Evolutionary conservation across 1,140 invertebrate genomes (phyloP), one percentile per base, ranked within the genome.

Genomic region (Hetaerina americana): DNA sequence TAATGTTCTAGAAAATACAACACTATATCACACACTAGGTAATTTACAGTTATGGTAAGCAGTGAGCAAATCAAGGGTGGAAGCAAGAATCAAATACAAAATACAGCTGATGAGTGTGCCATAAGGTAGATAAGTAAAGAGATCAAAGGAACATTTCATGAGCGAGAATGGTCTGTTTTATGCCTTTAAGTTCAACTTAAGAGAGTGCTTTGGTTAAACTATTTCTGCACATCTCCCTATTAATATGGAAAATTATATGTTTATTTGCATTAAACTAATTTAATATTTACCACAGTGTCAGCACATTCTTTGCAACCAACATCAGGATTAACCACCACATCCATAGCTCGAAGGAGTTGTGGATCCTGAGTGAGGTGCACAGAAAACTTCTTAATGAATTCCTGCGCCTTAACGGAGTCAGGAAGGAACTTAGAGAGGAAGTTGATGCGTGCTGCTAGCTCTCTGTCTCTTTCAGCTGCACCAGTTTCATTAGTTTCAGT

Each of bases 281-380:
- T n/a, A n/a, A n/a, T n/a, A n/a, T n/a, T n/a, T n/a, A 87, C 86
- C 66, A 88, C 81, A 68, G 89, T 92, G 72, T 92, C 90, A 2
- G 93, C 92, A 78, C 92, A 96, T 74, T 94, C 93, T 78, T 94
- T 92, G 79, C 94, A 97, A 70, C 90, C 91, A 28, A 96, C 93
- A 76, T 92, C 91, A 0, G 92, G 90, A 76, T 90, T 89, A 1
- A 96, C 86, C 68, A 97, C 90, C 0, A 87, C 90, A 79, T 95
- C 92, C 86, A 97, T 91, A 27, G 90, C 89, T 76, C 88, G 85
- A 72, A 95, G 78, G n/a, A 97, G 79, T n/a, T 84, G 81, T 0
- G 84, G 78, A 78, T 97, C 93, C 76, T 89, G 88, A 72, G 88
- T 87, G 81, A 98, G 84, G 78, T 96, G 89, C 67, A 83, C 80